phyloP scores from a whole-genome alignment of 2,113 vertebrate genomes.

The Steatornis caripensis region DNA sequence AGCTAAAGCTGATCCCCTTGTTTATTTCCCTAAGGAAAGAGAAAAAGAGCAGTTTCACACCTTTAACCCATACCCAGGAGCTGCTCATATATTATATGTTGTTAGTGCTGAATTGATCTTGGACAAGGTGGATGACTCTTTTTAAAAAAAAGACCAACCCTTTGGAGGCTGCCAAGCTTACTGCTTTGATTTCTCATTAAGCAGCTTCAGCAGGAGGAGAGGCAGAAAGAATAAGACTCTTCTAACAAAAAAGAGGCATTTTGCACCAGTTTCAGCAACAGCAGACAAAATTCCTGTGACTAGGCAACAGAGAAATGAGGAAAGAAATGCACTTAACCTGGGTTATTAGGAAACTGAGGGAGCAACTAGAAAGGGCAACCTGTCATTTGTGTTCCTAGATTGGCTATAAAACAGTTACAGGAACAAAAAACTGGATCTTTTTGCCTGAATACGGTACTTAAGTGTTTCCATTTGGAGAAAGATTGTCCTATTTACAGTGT shows the following conservation, averaged over 20 bases:
- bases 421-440: not conserved
- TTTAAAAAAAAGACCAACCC: not conserved
- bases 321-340: not conserved
- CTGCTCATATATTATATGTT: not conserved
- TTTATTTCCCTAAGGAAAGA: not conserved
- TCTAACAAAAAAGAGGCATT: not conserved
- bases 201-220: not conserved
- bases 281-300: not conserved
- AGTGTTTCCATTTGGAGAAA: not conserved
- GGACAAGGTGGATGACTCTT: not conserved
- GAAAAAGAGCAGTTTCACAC: not conserved
- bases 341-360: not conserved
- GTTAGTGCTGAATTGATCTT: not conserved
- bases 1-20: not conserved
- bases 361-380: not conserved
- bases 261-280: not conserved
- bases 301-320: not conserved
- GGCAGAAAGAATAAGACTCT: not conserved
- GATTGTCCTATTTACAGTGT: not conserved
- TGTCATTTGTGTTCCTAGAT: not conserved
- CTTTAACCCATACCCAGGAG: not conserved
- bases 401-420: not conserved
- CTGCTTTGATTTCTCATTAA: not conserved
- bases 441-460: not conserved
- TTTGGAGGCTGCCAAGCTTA: not conserved